Percentiles rank a stretch among this genome's conserved stretches.
phyloP scores from a whole-genome alignment of 2,113 vertebrate genomes.

The Dascyllus trimaculatus region DNA sequence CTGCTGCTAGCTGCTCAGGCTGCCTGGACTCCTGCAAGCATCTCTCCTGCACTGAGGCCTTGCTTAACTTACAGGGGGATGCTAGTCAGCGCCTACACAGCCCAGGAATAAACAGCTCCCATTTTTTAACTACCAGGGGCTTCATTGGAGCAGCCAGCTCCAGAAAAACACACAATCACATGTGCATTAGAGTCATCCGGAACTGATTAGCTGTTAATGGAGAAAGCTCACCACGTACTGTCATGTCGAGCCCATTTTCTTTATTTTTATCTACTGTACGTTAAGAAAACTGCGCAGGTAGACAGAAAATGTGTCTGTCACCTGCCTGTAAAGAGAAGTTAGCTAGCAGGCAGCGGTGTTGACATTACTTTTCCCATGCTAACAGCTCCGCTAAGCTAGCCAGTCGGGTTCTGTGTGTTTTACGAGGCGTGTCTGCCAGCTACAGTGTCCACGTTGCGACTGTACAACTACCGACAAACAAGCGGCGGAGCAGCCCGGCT shows the following conservation, averaged over 20 bases:
- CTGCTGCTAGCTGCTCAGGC: background rate
- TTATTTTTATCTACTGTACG: background rate
- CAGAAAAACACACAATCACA: background rate
- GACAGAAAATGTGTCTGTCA: constrained; percentile 9
- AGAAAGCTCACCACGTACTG: background rate
- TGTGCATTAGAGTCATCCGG: background rate
- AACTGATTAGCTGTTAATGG: background rate
- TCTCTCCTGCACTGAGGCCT: constrained; percentile 30
- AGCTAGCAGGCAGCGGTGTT: constrained; percentile 16
- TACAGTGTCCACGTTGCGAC: constrained; percentile 59
- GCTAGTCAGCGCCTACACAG: constrained; percentile 33
- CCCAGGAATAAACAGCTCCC: constrained; percentile 14
- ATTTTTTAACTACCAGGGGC: constrained; percentile 32
- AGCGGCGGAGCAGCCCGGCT: background rate
- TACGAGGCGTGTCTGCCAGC: constrained; percentile 60
- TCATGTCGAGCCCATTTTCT: background rate
- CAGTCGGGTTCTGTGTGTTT: background rate
- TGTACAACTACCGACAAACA: background rate
- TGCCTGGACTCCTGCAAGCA: constrained; percentile 21
- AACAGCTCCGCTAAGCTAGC: constrained; percentile 53
- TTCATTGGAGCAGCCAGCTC: background rate
- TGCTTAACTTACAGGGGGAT: background rate
- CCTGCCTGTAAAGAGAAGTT: constrained; percentile 17
- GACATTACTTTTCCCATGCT: constrained; percentile 47
- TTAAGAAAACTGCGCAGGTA: background rate